phyloP scores from a whole-genome alignment of 2,113 vertebrate genomes.

The Pterophyllum scalare region DNA sequence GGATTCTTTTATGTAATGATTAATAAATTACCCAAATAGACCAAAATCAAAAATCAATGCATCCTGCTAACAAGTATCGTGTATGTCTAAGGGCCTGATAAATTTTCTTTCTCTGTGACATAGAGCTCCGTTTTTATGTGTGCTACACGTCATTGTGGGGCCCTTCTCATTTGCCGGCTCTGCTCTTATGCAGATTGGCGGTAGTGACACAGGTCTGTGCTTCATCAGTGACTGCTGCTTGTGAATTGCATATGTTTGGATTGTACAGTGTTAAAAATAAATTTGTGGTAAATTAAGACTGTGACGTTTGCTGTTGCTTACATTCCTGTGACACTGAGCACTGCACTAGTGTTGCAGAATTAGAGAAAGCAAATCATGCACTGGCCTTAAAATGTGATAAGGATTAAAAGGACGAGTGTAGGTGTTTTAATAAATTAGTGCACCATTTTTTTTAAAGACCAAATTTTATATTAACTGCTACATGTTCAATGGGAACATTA shows the following conservation, averaged over 20 bases:
- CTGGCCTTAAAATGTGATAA: background rate
- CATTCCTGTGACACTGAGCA: background rate
- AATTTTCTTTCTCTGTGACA: no score
- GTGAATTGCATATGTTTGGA: background rate
- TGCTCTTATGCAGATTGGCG: background rate
- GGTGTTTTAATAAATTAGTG: background rate
- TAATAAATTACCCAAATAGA: background rate
- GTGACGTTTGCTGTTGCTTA: no score
- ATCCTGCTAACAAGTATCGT: background rate
- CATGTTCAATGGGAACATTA: background rate
- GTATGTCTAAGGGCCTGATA: background rate
- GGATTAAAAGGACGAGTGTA: background rate
- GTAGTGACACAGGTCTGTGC: no score
- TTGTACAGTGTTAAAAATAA: background rate
- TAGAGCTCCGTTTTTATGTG: background rate
- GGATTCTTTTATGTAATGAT: no score
- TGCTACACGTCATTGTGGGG: background rate
- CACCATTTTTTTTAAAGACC: background rate
- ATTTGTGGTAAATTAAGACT: background rate
- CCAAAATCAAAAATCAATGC: background rate
- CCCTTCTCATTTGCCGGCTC: background rate
- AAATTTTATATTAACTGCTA: background rate
- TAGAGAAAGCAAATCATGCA: background rate
- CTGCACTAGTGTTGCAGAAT: background rate
- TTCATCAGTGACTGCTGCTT: background rate